A percentile compares a stretch with the other conserved stretches of the same genome.
These are phyloP conservation scores for Eugnorisma glareosa DNA, from an alignment of 2,888 invertebrate species.

Conservation along the genomic window DNA sequence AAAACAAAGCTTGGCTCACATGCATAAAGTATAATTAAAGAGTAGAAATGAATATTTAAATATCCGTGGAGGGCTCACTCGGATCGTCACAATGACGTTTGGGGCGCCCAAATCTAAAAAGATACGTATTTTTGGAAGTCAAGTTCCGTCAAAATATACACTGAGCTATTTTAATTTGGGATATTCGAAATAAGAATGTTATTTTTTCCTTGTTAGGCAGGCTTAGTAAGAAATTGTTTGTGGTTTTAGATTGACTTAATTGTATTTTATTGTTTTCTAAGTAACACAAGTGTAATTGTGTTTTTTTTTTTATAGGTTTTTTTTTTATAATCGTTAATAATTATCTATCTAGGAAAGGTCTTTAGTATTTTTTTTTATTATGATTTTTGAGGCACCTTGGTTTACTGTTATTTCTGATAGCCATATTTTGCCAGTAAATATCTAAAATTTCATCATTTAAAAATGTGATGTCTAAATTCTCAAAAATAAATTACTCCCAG, in stretches of 20 bases:
- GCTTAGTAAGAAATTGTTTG: conserved; percentile 41
- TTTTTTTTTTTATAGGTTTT: too few relatives aligned
- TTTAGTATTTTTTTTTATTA: background rate
- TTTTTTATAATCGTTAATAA: too few relatives aligned
- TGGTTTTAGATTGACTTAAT: conserved; percentile 24
- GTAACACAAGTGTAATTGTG: conserved; percentile 1
- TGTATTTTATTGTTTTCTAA: conserved; percentile 8
- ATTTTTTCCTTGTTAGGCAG: conserved; percentile 56
- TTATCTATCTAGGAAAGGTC: background rate
- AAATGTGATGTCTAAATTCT: background rate
- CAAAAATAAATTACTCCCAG: conserved; percentile 56
- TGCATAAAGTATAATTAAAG: conserved; percentile 89
- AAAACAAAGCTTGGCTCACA: conserved; percentile 83
- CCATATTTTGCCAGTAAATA: too few relatives aligned
- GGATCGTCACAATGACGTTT: conserved; percentile 86
- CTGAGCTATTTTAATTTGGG: conserved; percentile 68
- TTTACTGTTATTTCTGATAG: background rate
- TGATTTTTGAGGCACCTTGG: background rate
- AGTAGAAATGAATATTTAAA: conserved; percentile 90
- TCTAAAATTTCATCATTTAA: background rate
- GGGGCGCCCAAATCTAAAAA: conserved; percentile 85
- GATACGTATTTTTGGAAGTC: conserved; percentile 88
- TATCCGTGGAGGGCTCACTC: conserved; percentile 83
- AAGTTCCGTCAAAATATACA: conserved; percentile 76
- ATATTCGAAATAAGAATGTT: conserved; percentile 44